These are phyloP conservation scores for Hemibagrus guttatus DNA, from an alignment of 2,797 vertebrate species.

Conservation along the genomic window DNA sequence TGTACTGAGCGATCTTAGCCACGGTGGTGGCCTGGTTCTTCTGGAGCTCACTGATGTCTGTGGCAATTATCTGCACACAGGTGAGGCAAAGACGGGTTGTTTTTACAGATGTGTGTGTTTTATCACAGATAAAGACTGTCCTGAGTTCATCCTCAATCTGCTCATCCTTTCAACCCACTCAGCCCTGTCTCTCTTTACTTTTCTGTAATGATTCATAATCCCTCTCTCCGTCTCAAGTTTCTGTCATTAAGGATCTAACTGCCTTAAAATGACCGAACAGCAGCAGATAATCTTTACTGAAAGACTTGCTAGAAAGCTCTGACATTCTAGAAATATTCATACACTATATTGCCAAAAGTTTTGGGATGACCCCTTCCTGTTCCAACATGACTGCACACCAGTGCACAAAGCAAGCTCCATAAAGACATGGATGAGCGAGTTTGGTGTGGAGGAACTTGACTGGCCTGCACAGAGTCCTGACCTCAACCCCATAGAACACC, in stretches of 20 bases:
- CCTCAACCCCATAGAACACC: too few relatives aligned
- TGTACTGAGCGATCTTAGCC: slow-evolving; percentile 97
- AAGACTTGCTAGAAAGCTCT: neutral
- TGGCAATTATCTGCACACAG: slow-evolving; percentile 87
- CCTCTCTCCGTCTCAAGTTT: too few relatives aligned
- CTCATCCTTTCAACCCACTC: neutral
- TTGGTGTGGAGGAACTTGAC: too few relatives aligned
- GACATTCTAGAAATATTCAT: neutral
- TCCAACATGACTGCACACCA: too few relatives aligned
- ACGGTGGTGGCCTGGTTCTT: slow-evolving; percentile 97
- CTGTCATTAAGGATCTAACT: too few relatives aligned
- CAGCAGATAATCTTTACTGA: neutral
- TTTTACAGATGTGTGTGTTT: neutral
- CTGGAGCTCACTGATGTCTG: slow-evolving; percentile 94
- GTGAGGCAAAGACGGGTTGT: neutral
- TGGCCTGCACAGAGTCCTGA: too few relatives aligned
- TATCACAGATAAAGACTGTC: neutral
- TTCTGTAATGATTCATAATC: neutral
- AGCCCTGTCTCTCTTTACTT: neutral
- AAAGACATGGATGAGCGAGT: too few relatives aligned
- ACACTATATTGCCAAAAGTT: neutral
- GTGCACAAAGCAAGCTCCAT: too few relatives aligned
- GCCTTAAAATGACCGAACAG: too few relatives aligned
- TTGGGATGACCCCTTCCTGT: too few relatives aligned
- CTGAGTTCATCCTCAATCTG: neutral